These are phyloP conservation scores for Cebidichthys violaceus DNA, from an alignment of 2,113 vertebrate species.

Conservation along the genomic window DNA sequence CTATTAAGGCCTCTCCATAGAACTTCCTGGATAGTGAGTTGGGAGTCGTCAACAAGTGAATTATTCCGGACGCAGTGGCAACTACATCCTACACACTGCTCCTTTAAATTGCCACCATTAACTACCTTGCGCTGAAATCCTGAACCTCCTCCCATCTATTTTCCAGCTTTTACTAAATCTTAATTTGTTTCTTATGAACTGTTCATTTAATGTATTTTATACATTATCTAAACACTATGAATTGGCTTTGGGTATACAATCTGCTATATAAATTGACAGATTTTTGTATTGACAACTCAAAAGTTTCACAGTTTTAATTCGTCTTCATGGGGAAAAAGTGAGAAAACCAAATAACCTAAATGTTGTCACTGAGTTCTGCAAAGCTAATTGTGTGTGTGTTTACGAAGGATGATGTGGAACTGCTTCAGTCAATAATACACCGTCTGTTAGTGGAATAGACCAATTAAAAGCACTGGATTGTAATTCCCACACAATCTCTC, in stretches of 20 bases:
- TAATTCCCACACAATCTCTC: slow-evolving; percentile 28
- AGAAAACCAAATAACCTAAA: not conserved
- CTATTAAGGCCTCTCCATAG: too few species aligned
- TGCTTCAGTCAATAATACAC: slow-evolving; percentile 19
- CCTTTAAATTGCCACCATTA: too few species aligned
- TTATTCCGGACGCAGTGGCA: too few species aligned
- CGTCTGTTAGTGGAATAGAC: slow-evolving; percentile 9
- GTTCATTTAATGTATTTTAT: not conserved
- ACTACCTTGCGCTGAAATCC: too few species aligned
- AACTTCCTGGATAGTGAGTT: too few species aligned
- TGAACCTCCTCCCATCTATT: too few species aligned
- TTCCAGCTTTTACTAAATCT: too few species aligned
- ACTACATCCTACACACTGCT: too few species aligned
- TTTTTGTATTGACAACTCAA: not conserved
- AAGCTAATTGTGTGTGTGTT: not conserved
- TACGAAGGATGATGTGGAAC: not conserved
- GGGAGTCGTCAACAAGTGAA: too few species aligned
- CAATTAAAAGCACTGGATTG: slow-evolving; percentile 44
- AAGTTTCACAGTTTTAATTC: not conserved
- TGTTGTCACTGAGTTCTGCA: not conserved
- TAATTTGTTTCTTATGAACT: not conserved
- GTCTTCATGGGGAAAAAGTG: not conserved
- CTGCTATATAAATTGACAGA: too few species aligned
- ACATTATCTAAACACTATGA: not conserved
- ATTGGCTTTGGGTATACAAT: not conserved